Evolutionary conservation across 2,888 invertebrate species (phyloP).

Genomic region (Agonopterix arenella): DNA sequence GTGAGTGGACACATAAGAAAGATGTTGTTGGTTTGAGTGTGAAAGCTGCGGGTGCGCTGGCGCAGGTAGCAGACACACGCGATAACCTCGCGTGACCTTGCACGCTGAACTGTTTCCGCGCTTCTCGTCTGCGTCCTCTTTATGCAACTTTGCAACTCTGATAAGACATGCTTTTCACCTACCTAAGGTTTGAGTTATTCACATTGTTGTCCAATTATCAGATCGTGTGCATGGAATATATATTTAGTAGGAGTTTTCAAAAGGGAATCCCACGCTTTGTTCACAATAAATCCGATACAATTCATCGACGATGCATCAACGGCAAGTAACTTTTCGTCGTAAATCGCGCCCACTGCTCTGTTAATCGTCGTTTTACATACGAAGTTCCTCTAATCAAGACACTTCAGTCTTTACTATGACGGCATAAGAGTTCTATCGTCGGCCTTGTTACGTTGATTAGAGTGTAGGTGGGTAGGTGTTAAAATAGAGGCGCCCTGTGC

Average conservation of each 20-base stretch:
- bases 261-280: no score
- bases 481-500: slow-evolving; percentile 73
- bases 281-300: slow-evolving; percentile 21
- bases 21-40: slow-evolving; percentile 5
- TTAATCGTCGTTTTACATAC: no score
- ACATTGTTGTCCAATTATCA: slow-evolving; percentile 8
- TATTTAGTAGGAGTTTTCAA: no score
- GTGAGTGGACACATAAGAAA: not conserved
- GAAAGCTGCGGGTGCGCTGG: slow-evolving; percentile 25
- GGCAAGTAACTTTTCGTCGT: slow-evolving; percentile 33
- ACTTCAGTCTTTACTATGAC: no score
- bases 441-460: no score
- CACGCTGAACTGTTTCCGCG: slow-evolving; percentile 28
- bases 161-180: no score
- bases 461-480: slow-evolving; percentile 49
- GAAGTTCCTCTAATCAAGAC: no score
- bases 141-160: not conserved
- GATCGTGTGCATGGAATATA: no score
- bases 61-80: slow-evolving; percentile 17
- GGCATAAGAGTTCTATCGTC: no score
- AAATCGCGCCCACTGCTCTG: slow-evolving; percentile 62
- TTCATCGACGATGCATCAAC: slow-evolving; percentile 32
- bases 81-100: slow-evolving; percentile 62
- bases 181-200: slow-evolving; percentile 9
- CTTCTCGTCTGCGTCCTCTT: slow-evolving; percentile 16